Base-by-base conservation (phyloP, 2,797 vertebrate species). In the Meriones psammophilus region DNA sequence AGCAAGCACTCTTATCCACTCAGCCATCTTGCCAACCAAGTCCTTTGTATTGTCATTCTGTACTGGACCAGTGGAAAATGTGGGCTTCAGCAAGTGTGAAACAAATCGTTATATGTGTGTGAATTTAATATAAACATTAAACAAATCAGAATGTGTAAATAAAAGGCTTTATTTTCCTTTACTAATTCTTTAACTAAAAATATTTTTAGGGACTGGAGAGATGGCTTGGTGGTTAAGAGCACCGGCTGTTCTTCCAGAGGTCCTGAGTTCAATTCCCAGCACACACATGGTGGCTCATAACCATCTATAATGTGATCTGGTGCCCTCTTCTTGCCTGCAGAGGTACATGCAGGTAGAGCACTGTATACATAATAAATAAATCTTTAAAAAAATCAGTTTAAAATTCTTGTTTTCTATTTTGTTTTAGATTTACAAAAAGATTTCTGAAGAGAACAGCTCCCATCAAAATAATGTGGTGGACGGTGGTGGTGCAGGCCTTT, bases 361-460 rank as follows among this genome's bases (percentile, higher is more conserved):
- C 56, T 58, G 56, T 58, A 58, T 58, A 58, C 56, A 58, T 58
- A 58, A 58, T 58, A 58, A 58, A 58, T 58, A 58, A 58, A 58
- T 58, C 56, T 58, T 58, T 58, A 58, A 58, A 58, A 58, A 58
- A 58, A 58, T 17, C 17, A 56, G 15, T 73, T 74, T 88, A 39
- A 28, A 56, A 71, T 30, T 94, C 90, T 92, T 93, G 94, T 96
- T 91, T 94, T 92, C 84, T 97, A n/a, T 95, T 97, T 87, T 96
- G 60, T 95, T 98, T 88, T 84, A 98, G 98, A 98, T 96, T 93
- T 97, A 95, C 98, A 98, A 74, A 96, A 97, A 97, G 98, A 98
- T 86, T 98, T 98, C 97, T 98, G 97, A 98, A 93, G 92, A 94
- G 42, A 85, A 78, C 46, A 76, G 56, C 33, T 79, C 17, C 24